Evolutionary conservation across 2,888 invertebrate species (phyloP), one percentile per base, ranked within the genome.

Genomic region (Melieria picta): DNA sequence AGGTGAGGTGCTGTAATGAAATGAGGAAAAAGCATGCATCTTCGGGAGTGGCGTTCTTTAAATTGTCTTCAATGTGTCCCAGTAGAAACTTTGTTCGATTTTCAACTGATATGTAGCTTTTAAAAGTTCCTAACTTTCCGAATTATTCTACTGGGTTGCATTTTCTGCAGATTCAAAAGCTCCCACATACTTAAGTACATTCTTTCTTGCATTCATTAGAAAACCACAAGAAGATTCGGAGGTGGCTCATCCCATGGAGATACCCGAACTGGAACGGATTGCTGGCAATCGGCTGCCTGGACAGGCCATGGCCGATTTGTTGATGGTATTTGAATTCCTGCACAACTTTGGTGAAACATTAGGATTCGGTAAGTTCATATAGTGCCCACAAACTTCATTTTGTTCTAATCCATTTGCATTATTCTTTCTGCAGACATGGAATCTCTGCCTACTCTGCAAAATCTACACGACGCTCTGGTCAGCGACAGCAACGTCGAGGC

Each of bases 281-380:
- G 91, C 93, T 0, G 94, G 94, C 1, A 88, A 95, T 69, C 91
- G 92, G 82, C 88, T 99, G 66, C 90, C 94, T 1, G 97, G 96
- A 0, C 92, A 94, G 83, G 97, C 97, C 0, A 95, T 97, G 89
- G 94, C 95, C 0, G 95, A 98, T 86, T 89, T 94, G 58, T 89
- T 99, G 42, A 98, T 98, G 93, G 94, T 96, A n/a, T 94, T 94
- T 83, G 98, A 99, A 88, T 99, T 99, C 85, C 89, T 98, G 77
- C 94, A 97, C 81, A 98, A 97, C 88, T 99, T 99, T 84, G 96
- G 96, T 65, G 95, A 96, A 86, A 96, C 96, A 0, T 89, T 99
- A 2, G 97, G 97, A 69, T 96, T 98, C 82, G 95, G 95, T 95
- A 82, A 90, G 92, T 84, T 52, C 30, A 30, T 3, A 2, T 4